phyloP scores from a whole-genome alignment of 2,113 vertebrate species.

The Rhizomys pruinosus region DNA sequence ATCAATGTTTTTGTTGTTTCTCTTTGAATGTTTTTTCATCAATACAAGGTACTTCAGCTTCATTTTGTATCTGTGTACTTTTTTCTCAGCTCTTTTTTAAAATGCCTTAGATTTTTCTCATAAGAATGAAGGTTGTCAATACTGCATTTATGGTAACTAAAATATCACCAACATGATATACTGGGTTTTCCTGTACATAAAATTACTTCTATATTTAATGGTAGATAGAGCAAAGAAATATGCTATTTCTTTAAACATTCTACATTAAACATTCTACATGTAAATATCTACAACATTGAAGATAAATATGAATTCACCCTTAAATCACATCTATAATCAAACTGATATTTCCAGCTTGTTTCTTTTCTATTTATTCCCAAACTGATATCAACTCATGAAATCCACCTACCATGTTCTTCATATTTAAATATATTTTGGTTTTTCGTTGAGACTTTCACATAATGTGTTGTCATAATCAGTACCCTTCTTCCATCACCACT shows the following conservation, averaged over 20 bases:
- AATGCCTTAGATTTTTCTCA: neutral
- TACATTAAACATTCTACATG: neutral
- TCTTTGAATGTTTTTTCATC: neutral
- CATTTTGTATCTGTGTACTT: too few relatives aligned
- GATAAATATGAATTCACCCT: neutral
- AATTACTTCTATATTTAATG: neutral
- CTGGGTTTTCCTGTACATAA: neutral
- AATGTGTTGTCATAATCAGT: too few relatives aligned
- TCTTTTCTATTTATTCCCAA: neutral
- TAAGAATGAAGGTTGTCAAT: neutral
- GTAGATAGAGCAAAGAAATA: neutral
- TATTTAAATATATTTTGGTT: neutral
- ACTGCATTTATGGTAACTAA: neutral
- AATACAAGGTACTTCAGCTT: neutral
- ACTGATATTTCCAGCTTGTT: neutral
- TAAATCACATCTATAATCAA: too few relatives aligned
- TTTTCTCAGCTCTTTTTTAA: too few relatives aligned
- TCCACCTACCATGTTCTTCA: neutral
- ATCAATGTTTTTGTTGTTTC: neutral
- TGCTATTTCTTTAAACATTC: neutral
- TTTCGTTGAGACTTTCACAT: too few relatives aligned
- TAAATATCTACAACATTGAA: neutral
- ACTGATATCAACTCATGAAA: neutral
- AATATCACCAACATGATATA: neutral
- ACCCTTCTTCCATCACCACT: too few relatives aligned